Evolutionary conservation across 2,888 invertebrate species (phyloP), one percentile per base, ranked within the genome.

Genomic region (Coenonympha glycerion): DNA sequence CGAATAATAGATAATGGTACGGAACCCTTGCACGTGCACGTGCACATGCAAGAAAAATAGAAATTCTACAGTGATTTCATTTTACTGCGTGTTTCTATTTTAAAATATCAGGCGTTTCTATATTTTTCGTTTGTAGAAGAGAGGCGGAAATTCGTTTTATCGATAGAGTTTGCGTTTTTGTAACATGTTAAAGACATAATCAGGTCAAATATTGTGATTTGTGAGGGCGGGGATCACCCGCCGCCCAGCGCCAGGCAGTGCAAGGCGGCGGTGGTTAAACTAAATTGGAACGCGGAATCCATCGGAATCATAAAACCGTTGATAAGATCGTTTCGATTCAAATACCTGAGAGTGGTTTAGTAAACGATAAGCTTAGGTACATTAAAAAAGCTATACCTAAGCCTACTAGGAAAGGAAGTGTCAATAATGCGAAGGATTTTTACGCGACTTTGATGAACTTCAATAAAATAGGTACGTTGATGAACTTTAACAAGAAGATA

Each of bases 171-270:
- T 36, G 19, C 11, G 18, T 34, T 36, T 34, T 36, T 36, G 2
- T 3, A 18, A 21, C n/a, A 21, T 36, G 19, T n/a, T 36, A 36
- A 11, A 36, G 36, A 11, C 36, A 19, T 19, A 21, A 36, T 36
- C 11, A 3, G 36, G 19, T 19, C n/a, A 36, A 3, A 19, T n/a
- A n/a, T n/a, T n/a, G n/a, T 11, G 36, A 36, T 21, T 36, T 21
- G 36, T 36, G 36, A 2, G 11, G 6, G 11, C 6, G 21, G 11
- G 19, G 19, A 11, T 19, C n/a, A n/a, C n/a, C n/a, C n/a, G n/a
- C n/a, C n/a, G n/a, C n/a, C n/a, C n/a, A n/a, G 19, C 36, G 36
- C 19, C 36, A 36, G 36, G 36, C 36, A 11, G 36, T 36, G 36
- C 36, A 21, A 36, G 34, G 34, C 34, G 34, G 18, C 2, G 2